phyloP scores from a whole-genome alignment of 2,888 invertebrate species.

The Dynastes maya region DNA sequence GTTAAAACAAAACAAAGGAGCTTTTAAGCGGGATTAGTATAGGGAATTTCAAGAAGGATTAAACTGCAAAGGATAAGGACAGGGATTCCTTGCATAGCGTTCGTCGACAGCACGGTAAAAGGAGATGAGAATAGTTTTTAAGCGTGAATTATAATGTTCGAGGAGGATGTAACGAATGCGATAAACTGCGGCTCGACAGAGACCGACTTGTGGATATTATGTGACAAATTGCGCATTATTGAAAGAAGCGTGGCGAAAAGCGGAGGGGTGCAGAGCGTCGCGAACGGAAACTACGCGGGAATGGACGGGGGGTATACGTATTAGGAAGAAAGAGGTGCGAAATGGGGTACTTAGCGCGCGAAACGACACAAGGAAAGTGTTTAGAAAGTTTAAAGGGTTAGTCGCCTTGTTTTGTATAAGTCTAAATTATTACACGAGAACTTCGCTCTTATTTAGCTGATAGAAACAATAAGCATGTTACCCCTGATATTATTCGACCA shows the following conservation, averaged over 20 bases:
- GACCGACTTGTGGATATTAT: conserved; percentile 63
- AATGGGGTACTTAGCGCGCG: conserved; percentile 66
- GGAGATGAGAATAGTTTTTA: conserved; percentile 42
- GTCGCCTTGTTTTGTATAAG: conserved; percentile 30
- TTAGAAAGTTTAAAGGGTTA: conserved; percentile 50
- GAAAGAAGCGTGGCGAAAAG: conserved; percentile 63
- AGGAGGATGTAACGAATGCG: conserved; percentile 53
- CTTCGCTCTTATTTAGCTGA: background rate
- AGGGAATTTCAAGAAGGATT: conserved; percentile 61
- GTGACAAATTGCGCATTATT: conserved; percentile 70
- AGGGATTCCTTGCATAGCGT: conserved; percentile 37
- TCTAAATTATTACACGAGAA: conserved; percentile 17
- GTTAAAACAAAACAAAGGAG: conserved; percentile 69
- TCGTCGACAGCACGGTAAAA: conserved; percentile 25
- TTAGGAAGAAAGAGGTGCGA: conserved; percentile 63
- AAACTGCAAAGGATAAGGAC: conserved; percentile 55
- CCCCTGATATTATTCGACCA: too few relatives aligned
- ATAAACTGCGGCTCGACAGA: conserved; percentile 46
- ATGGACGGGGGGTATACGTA: conserved; percentile 49
- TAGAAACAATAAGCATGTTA: too few relatives aligned
- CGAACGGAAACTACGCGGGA: conserved; percentile 47
- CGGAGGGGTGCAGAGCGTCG: conserved; percentile 30
- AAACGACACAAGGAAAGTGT: conserved; percentile 62
- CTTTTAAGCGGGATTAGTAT: conserved; percentile 68
- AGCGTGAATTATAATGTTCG: conserved; percentile 46